These are phyloP conservation scores for Todiramphus saurophagus DNA, from an alignment of 2,113 vertebrate species.

Conservation along the genomic window DNA sequence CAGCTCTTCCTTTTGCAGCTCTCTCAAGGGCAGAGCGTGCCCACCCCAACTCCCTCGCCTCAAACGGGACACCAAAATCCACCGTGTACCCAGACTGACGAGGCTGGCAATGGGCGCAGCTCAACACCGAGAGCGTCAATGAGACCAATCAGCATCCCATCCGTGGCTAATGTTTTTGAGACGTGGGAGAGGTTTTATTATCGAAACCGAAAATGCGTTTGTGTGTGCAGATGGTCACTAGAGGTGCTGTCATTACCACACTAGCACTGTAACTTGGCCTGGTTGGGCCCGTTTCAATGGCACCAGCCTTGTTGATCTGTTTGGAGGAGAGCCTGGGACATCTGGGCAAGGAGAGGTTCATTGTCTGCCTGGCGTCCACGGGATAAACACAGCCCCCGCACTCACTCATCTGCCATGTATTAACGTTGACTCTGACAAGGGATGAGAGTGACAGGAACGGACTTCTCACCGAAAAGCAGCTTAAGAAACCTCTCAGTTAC, in stretches of 20 bases:
- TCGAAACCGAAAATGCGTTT: constrained; percentile 34
- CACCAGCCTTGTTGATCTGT: background rate
- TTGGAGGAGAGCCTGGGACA: constrained; percentile 5
- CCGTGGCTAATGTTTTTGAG: constrained; percentile 1
- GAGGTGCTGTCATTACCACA: constrained; percentile 38
- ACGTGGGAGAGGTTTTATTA: constrained; percentile 2
- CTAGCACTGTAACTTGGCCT: background rate
- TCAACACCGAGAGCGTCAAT: background rate
- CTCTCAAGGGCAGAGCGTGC: background rate
- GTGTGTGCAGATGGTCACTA: constrained; percentile 57
- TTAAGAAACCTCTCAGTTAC: fast-evolving
- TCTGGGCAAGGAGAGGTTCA: background rate
- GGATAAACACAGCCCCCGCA: background rate
- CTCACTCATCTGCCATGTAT: background rate
- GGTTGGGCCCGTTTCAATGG: constrained; percentile 35
- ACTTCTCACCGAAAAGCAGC: background rate
- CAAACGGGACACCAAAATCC: background rate
- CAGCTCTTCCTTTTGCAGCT: background rate
- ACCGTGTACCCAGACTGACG: background rate
- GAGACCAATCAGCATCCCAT: constrained; percentile 56
- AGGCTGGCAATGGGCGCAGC: background rate
- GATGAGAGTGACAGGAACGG: background rate
- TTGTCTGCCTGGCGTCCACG: background rate
- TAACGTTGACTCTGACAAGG: background rate
- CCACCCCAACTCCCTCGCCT: background rate